phyloP scores from a whole-genome alignment of 2,888 invertebrate genomes.

The Thereva nobilitata region DNA sequence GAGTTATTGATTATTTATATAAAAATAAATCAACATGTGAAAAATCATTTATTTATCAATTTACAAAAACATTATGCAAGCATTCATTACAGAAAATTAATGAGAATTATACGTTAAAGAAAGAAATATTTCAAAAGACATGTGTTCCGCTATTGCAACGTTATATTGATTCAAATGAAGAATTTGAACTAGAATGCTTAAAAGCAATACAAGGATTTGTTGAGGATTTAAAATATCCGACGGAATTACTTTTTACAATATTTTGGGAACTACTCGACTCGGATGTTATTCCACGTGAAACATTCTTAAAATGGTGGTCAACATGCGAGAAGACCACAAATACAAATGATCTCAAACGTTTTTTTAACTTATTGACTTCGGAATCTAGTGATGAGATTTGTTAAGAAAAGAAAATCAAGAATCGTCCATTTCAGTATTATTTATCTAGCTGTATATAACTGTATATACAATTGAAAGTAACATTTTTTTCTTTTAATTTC shows the following conservation, averaged over 20 bases:
- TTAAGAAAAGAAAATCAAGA: too few relatives aligned
- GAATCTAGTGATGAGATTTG: constrained; percentile 20
- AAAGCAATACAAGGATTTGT: constrained; percentile 71
- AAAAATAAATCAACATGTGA: constrained; percentile 56
- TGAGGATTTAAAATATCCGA: constrained; percentile 10
- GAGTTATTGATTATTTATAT: constrained; percentile 66
- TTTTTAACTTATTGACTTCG: constrained; percentile 20
- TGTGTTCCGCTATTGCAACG: constrained; percentile 53
- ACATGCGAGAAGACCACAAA: not conserved
- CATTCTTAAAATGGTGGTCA: constrained; percentile 73
- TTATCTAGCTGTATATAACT: too few relatives aligned
- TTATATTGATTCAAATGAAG: constrained; percentile 68
- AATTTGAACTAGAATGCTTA: constrained; percentile 79
- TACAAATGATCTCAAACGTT: not conserved
- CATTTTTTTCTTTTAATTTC: too few relatives aligned
- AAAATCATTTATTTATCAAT: constrained; percentile 67
- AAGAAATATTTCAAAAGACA: constrained; percentile 49
- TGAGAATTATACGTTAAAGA: constrained; percentile 51
- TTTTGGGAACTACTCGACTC: constrained; percentile 79
- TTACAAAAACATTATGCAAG: constrained; percentile 69
- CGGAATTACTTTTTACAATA: constrained; percentile 52
- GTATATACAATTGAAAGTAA: too few relatives aligned
- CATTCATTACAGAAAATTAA: constrained; percentile 55
- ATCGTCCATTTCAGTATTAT: too few relatives aligned
- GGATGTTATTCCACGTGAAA: constrained; percentile 78